These are phyloP conservation scores for Balanococcus diminutus DNA, from an alignment of 2,888 invertebrate species.

Conservation along the genomic window DNA sequence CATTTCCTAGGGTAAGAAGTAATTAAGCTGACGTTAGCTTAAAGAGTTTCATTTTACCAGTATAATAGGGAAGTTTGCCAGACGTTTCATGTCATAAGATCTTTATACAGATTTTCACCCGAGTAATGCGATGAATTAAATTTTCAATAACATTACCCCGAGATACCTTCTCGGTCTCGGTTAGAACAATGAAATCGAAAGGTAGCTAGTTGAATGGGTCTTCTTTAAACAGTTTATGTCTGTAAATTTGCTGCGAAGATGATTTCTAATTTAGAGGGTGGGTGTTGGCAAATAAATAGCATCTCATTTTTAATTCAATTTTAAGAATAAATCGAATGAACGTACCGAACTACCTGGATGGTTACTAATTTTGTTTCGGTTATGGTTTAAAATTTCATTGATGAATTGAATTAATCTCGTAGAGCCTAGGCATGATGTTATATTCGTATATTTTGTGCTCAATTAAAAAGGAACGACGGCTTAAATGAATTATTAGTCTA, in stretches of 20 bases:
- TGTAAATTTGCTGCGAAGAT: background rate
- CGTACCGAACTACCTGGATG: too few relatives aligned
- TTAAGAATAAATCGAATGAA: too few relatives aligned
- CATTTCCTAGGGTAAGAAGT: background rate
- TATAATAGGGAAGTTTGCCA: background rate
- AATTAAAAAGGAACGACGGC: too few relatives aligned
- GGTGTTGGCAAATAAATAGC: background rate
- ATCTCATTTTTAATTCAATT: background rate
- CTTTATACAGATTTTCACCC: background rate
- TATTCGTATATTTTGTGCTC: too few relatives aligned
- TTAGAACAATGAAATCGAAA: conserved; percentile 1
- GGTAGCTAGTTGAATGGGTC: background rate
- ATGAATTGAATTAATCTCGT: too few relatives aligned
- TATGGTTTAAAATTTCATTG: too few relatives aligned
- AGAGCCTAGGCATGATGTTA: too few relatives aligned
- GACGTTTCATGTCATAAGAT: background rate
- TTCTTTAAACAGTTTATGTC: background rate
- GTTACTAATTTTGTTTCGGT: too few relatives aligned
- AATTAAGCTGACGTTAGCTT: conserved; percentile 11
- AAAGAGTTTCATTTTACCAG: background rate
- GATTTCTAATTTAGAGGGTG: background rate
- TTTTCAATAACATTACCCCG: background rate
- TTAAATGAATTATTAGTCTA: too few relatives aligned
- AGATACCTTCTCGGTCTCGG: background rate
- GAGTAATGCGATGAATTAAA: background rate